phyloP scores from a whole-genome alignment of 2,113 vertebrate species.

The Solea solea region DNA sequence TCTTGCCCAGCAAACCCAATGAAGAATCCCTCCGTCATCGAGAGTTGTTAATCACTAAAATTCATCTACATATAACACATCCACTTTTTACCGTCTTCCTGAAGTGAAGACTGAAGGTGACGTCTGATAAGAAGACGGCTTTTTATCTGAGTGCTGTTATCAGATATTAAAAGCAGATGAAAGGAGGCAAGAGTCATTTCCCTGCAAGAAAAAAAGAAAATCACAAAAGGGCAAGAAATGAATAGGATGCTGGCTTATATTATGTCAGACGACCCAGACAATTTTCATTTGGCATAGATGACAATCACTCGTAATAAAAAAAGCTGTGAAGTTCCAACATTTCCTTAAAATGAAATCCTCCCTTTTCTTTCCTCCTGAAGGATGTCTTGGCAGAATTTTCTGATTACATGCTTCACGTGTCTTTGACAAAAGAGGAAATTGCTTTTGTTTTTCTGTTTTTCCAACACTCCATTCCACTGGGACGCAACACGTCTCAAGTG shows the following conservation, averaged over 20 bases:
- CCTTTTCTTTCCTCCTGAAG: constrained; percentile 39
- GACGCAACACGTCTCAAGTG: constrained; percentile 52
- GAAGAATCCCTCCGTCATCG: constrained; percentile 22
- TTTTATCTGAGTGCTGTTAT: constrained; percentile 25
- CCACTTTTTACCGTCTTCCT: constrained; percentile 4
- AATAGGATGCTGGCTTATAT: constrained; percentile 30
- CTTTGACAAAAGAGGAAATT: constrained; percentile 60
- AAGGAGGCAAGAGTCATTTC: constrained; percentile 43
- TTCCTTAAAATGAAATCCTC: constrained; percentile 56
- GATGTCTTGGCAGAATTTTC: constrained; percentile 49
- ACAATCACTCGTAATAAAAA: constrained; percentile 65
- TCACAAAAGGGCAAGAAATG: constrained; percentile 22
- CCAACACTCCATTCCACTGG: constrained; percentile 53
- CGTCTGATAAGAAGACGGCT: constrained; percentile 32
- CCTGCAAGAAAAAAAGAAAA: constrained; percentile 16
- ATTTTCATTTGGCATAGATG: constrained; percentile 62
- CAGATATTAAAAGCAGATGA: constrained; percentile 50
- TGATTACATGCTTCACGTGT: constrained; percentile 57
- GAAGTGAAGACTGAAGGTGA: constrained; percentile 44
- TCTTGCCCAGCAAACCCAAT: constrained; percentile 16
- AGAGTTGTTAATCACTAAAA: constrained; percentile 45
- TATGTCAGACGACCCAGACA: constrained; percentile 19
- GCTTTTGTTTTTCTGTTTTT: constrained; percentile 21
- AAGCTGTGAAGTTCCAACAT: constrained; percentile 51
- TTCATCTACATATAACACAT: constrained; percentile 15